These are phyloP conservation scores for Cyphomyrmex costatus DNA, from an alignment of 1,140 invertebrate species.

Conservation along the genomic window DNA sequence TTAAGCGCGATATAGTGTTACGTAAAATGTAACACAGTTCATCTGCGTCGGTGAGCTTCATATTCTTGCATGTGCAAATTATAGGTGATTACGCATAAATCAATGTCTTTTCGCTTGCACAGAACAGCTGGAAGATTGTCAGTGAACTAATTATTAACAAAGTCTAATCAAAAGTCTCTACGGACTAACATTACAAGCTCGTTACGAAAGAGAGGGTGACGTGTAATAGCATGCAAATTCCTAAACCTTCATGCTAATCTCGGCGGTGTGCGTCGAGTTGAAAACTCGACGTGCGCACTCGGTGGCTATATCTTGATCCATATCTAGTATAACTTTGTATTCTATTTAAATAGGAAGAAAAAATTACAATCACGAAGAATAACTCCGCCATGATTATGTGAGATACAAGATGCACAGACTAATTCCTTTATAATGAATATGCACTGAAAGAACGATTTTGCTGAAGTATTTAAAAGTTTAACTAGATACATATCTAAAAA, in stretches of 20 bases:
- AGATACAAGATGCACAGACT: not conserved
- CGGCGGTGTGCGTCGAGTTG: not conserved
- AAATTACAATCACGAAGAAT: not conserved
- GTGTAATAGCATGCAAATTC: not conserved
- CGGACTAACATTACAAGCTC: not conserved
- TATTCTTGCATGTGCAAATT: slow-evolving; percentile 38
- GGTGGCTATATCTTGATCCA: not conserved
- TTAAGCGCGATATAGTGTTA: slow-evolving; percentile 13
- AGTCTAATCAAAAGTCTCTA: slow-evolving; percentile 12
- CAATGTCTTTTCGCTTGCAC: slow-evolving; percentile 18
- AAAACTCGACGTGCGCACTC: not conserved
- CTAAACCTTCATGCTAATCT: slow-evolving; percentile 30
- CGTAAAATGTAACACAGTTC: slow-evolving; percentile 5
- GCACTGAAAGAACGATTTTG: no score
- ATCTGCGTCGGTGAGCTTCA: not conserved
- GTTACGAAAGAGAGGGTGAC: not conserved
- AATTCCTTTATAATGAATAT: not conserved
- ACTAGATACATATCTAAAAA: no score
- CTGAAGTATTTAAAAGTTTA: no score
- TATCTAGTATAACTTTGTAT: slow-evolving; percentile 28
- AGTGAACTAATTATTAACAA: slow-evolving; percentile 37
- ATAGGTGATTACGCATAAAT: slow-evolving; percentile 30
- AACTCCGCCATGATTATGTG: not conserved
- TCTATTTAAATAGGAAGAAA: slow-evolving; percentile 11
- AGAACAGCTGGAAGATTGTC: not conserved